Base-by-base conservation (phyloP, 64 coral and sea anemone species). In the Acropora tenuis region DNA sequence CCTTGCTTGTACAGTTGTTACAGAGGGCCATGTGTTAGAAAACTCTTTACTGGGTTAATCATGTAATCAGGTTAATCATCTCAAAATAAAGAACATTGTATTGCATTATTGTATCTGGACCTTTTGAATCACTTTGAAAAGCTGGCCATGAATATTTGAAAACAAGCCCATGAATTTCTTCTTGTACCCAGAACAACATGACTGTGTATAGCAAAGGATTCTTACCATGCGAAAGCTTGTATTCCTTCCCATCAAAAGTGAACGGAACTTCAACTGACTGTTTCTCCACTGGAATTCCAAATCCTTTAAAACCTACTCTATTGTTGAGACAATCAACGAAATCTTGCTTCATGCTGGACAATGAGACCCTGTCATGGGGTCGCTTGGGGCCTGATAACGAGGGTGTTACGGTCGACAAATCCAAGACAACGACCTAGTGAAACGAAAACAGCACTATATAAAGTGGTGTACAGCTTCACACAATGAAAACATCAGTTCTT, bases 301-400 rank as follows among this genome's bases (percentile, higher is more conserved):
- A 99, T 6, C 97, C 97, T 92, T 99, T 99, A 79, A 99, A 99
- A 17, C 97, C 97, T 80, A 94, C 87, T 67, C 96, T 99, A 73
- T 95, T 99, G 57, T 86, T 99, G 5, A 99, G 86, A 88, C 97
- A 99, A 8, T 90, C 78, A 9, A 79, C 43, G 41, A 99, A 99
- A 66, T 99, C 97, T 47, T 99, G 80, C n/a, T 94, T 95, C 97
- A 99, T 99, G 43, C 50, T 74, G 11, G 91, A 88, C 12, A 99
- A 87, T 11, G 97, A 74, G 3, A 99, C 94, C 50, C 94, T 77
- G 58, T 99, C 97, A 47, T 99, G 97, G 5, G 97, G 97, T 73
- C 97, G 90, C n/a, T 99, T 99, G 8, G 97, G 97, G 1, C 97
- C 97, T 20, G 97, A 99, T 52, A 93, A 76, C 17, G 94, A 99